Conservation (phyloP, 2,888 invertebrate species). For the Pyrgus malvae region DNA sequence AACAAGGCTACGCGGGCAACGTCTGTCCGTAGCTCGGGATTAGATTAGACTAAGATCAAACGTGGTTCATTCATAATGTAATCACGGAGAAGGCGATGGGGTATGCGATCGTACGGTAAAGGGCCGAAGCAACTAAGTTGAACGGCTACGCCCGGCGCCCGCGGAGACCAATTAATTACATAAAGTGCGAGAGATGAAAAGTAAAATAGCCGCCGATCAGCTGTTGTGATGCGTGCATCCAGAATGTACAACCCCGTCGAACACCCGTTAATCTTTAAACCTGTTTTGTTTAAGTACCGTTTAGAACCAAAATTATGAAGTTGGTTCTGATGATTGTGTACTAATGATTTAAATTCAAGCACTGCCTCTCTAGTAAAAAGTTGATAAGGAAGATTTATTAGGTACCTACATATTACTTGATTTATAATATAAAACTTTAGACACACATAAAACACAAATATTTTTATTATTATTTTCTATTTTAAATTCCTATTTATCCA, state of each 20-base stretch:
- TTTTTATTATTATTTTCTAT: neutral
- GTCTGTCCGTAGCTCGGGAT: slow-evolving; percentile 28
- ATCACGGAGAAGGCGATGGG: slow-evolving; percentile 48
- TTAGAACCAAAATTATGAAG: slow-evolving; percentile 31
- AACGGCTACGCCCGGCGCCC: slow-evolving; percentile 58
- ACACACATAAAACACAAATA: no score
- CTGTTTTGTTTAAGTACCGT: slow-evolving; percentile 55
- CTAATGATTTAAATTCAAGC: no score
- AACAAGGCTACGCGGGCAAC: slow-evolving; percentile 18
- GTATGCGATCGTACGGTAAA: slow-evolving; percentile 37
- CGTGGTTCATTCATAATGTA: slow-evolving; percentile 63
- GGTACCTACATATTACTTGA: no score
- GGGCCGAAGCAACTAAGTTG: slow-evolving; percentile 51
- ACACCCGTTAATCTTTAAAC: slow-evolving; percentile 51
- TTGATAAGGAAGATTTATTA: no score
- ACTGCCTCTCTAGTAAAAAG: no score
- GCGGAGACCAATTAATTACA: slow-evolving; percentile 71
- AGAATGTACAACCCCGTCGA: slow-evolving; percentile 42
- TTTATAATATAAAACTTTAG: no score
- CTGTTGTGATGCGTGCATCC: slow-evolving; percentile 54
- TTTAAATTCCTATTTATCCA: neutral
- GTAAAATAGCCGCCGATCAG: slow-evolving; percentile 70
- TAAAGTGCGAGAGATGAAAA: slow-evolving; percentile 72
- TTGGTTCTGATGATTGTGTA: no score
- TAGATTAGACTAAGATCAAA: slow-evolving; percentile 38